These are phyloP conservation scores for Aquatica leii DNA, from an alignment of 2,888 invertebrate species.

Conservation along the genomic window DNA sequence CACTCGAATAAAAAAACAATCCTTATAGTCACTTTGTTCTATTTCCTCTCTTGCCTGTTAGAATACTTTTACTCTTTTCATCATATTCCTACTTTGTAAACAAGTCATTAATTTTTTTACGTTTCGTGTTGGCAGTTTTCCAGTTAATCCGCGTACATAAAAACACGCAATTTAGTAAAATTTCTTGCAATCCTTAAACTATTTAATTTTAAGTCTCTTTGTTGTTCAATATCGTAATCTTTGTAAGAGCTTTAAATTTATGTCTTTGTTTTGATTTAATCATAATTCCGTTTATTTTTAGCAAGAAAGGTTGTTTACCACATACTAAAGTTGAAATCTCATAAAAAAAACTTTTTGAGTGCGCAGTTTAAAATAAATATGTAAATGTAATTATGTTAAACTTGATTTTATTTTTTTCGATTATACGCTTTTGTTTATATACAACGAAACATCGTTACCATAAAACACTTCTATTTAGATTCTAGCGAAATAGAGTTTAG, in stretches of 20 bases:
- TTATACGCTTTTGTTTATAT: too few relatives aligned
- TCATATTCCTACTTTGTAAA: constrained; percentile 15
- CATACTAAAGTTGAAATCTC: too few relatives aligned
- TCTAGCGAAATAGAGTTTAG: too few relatives aligned
- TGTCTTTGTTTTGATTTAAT: neutral
- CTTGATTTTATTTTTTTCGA: neutral
- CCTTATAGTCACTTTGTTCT: neutral
- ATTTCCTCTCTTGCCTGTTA: neutral
- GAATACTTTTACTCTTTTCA: constrained; percentile 18
- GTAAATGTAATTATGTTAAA: neutral
- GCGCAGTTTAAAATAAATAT: too few relatives aligned
- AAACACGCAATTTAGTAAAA: neutral
- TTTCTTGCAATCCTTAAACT: neutral
- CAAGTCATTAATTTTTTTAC: constrained; percentile 20
- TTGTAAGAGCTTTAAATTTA: neutral
- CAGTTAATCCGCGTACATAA: constrained; percentile 11
- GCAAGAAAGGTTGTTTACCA: constrained; percentile 7
- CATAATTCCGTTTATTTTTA: neutral
- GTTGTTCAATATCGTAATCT: neutral
- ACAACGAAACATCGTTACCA: too few relatives aligned
- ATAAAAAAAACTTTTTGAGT: too few relatives aligned
- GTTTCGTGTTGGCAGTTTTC: constrained; percentile 21
- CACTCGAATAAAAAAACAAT: constrained; percentile 4
- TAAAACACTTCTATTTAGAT: too few relatives aligned
- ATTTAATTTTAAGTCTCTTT: constrained; percentile 1